These are phyloP conservation scores for Prosapia bicincta DNA, from an alignment of 2,888 invertebrate species.

Conservation along the genomic window DNA sequence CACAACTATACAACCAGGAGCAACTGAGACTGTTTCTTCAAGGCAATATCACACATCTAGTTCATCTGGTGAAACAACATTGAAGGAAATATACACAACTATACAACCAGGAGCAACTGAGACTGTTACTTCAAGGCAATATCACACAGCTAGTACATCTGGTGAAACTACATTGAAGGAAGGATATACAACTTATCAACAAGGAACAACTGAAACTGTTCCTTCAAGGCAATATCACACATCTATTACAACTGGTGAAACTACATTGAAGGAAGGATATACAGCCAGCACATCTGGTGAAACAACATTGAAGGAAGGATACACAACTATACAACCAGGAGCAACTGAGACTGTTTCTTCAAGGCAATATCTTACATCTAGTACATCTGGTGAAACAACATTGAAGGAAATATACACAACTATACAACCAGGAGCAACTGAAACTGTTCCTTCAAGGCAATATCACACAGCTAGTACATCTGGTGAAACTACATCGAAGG, in stretches of 20 bases:
- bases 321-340: too few species aligned
- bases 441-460: too few species aligned
- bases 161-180: not conserved
- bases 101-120: not conserved
- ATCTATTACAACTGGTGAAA: not conserved
- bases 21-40: conserved; percentile 14
- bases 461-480: not conserved
- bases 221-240: not conserved
- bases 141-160: not conserved
- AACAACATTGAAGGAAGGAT: too few species aligned
- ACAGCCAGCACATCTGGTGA: too few species aligned
- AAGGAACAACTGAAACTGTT: not conserved
- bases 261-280: not conserved
- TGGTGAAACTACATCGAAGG: conserved; percentile 4
- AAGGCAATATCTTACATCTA: too few species aligned
- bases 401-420: too few species aligned
- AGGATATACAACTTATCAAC: not conserved
- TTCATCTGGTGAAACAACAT: not conserved
- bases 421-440: too few species aligned
- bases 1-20: not conserved
- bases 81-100: not conserved
- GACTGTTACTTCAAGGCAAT: conserved; percentile 4
- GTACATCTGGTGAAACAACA: too few species aligned
- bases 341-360: too few species aligned
- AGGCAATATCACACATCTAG: not conserved